Conservation (phyloP, 2,888 invertebrate species). For the Biston stratarius region DNA sequence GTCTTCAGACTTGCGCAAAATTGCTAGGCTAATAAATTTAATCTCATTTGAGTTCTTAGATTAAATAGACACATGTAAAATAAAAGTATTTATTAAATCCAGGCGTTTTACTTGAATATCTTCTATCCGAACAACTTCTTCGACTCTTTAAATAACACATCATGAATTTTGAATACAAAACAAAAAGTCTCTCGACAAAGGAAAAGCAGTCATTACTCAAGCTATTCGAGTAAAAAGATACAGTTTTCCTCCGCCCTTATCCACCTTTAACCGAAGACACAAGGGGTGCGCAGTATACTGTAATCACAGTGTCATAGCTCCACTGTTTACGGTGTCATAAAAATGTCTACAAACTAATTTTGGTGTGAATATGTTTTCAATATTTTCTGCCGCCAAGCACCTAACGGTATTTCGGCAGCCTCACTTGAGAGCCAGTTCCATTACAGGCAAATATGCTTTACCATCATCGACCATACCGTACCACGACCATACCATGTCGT, state of each 20-base stretch:
- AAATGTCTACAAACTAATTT: neutral
- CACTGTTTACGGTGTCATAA: neutral
- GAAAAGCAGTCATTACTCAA: slow-evolving; percentile 45
- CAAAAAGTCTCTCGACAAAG: slow-evolving; percentile 45
- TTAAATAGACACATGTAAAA: no score
- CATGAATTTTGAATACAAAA: slow-evolving; percentile 41
- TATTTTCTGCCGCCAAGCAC: no score
- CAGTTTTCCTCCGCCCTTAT: slow-evolving; percentile 36
- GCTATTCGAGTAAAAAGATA: slow-evolving; percentile 44
- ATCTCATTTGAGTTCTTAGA: no score
- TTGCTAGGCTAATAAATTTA: no score
- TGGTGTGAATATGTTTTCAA: no score
- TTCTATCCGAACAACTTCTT: slow-evolving; percentile 13
- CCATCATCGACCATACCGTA: no score
- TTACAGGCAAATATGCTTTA: no score
- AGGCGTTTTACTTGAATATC: neutral
- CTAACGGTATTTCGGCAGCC: no score
- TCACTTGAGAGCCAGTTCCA: no score
- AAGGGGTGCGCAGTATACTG: neutral
- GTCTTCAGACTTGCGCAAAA: no score
- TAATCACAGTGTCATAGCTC: neutral
- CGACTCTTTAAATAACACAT: slow-evolving; percentile 35
- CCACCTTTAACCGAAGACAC: slow-evolving; percentile 38
- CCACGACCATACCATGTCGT: no score
- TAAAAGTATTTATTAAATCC: no score